Evolutionary conservation across 1,140 invertebrate species (phyloP), one percentile per base, ranked within the genome.

Genomic region (Subanguina moxae): DNA sequence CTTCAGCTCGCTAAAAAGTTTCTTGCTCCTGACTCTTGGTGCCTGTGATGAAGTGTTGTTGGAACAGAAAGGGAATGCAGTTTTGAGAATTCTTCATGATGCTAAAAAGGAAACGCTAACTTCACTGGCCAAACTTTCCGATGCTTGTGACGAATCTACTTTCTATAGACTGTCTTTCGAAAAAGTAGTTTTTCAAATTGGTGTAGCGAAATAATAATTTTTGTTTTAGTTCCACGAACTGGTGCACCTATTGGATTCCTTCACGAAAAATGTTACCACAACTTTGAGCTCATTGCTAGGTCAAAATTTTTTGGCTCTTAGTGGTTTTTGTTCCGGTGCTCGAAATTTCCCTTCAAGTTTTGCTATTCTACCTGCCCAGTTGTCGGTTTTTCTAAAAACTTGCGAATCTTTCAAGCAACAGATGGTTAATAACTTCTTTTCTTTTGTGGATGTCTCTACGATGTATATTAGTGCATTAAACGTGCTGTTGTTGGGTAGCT

Each of bases 361-460:
- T 5, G 32, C 32, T 38, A 3, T 38, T 3, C 32, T 38, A 5
- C 32, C 32, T 38, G 32, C 32, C 3, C 32, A 11, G 32, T 11
- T 38, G 32, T 38, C 32, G 3, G 32, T 38, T 11, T 38, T 38
- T 38, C 32, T 38, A 11, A 3, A 61, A n/a, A 38, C 58, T 8
- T 32, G 28, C 19, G 58, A 30, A 30, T 32, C 58, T 19, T 61
- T 61, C 17, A 61, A 61, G 28, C n/a, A 30, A 15, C 58, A 67
- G 23, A 67, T 67, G 17, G 15, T 70, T 8, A n/a, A 46, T 5
- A 38, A 69, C 28, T 67, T 42, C 21, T 43, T 43, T 38, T 1
- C 1, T 15, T 67, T 70, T 69, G 66, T 64, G 1, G 65, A 67
- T 57, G 5, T 67, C 1, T 71, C 68, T 65, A 19, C 46, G 1